Percentiles rank a stretch among this genome's conserved stretches.
These are phyloP conservation scores for Carassius gibelio DNA, from an alignment of 2,113 vertebrate genomes.

Conservation along the genomic window DNA sequence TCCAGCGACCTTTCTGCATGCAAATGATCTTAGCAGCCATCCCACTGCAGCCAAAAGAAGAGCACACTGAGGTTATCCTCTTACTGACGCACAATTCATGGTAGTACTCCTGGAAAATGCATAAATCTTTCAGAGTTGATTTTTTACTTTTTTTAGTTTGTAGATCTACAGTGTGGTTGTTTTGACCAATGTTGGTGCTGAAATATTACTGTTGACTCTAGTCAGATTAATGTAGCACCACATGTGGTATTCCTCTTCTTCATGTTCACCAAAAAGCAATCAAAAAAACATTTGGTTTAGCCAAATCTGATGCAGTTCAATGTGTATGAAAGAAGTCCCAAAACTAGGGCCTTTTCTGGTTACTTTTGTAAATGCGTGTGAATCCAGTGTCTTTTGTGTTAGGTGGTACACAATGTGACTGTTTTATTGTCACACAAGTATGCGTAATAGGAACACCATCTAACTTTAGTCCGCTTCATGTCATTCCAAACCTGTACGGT, in stretches of 20 bases:
- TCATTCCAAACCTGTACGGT: background rate
- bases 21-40: conserved; percentile 44
- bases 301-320: background rate
- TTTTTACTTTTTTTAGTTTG: background rate
- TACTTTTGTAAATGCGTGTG: background rate
- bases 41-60: conserved; percentile 13
- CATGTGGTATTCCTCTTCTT: background rate
- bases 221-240: background rate
- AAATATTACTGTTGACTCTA: background rate
- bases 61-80: conserved; percentile 3
- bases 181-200: background rate
- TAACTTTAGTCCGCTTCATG: background rate
- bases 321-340: background rate
- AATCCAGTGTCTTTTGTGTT: background rate
- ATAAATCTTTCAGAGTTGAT: background rate
- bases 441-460: background rate
- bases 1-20: conserved; percentile 10
- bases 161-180: background rate
- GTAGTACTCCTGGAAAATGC: background rate
- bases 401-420: background rate
- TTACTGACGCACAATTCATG: background rate
- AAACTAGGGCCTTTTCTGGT: background rate
- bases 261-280: background rate
- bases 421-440: background rate
- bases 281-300: background rate